Conservation (phyloP, 2,888 invertebrate species). For the Germaria angustata region DNA sequence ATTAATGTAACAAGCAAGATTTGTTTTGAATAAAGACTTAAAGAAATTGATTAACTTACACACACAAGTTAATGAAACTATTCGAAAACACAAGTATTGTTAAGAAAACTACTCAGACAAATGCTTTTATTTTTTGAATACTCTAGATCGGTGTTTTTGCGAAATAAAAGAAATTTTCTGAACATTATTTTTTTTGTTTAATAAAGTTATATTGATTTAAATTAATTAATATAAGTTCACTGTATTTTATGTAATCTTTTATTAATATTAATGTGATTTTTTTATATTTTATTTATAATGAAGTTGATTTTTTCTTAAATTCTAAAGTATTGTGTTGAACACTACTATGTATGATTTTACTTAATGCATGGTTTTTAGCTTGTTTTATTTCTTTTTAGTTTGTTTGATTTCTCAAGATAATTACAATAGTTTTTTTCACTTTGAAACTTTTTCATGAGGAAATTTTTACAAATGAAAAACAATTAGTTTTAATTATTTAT, state of each 20-base stretch:
- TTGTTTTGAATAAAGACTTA: too few relatives aligned
- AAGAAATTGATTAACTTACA: too few relatives aligned
- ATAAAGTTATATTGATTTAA: constrained; percentile 69
- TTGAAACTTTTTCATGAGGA: constrained; percentile 51
- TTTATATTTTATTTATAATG: constrained; percentile 61
- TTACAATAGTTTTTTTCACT: constrained; percentile 33
- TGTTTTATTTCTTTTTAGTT: constrained; percentile 15
- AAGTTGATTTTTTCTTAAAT: constrained; percentile 48
- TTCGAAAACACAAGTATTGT: too few relatives aligned
- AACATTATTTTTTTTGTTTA: constrained; percentile 28
- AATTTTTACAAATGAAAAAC: constrained; percentile 62
- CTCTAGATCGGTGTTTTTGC: too few relatives aligned
- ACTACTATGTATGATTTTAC: constrained; percentile 59
- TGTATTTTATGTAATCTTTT: constrained; percentile 45
- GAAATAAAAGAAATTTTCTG: background rate
- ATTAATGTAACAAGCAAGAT: too few relatives aligned
- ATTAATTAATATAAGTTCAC: constrained; percentile 62
- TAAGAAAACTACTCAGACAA: too few relatives aligned
- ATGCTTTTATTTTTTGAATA: too few relatives aligned
- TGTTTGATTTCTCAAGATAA: constrained; percentile 52
- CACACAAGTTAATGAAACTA: too few relatives aligned
- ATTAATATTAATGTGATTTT: constrained; percentile 53
- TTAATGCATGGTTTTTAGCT: constrained; percentile 28
- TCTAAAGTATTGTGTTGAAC: constrained; percentile 66
- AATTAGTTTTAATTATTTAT: constrained; percentile 32